Evolutionary conservation across 2,113 vertebrate species (phyloP).

Genomic region (Aleadryas rufinucha): DNA sequence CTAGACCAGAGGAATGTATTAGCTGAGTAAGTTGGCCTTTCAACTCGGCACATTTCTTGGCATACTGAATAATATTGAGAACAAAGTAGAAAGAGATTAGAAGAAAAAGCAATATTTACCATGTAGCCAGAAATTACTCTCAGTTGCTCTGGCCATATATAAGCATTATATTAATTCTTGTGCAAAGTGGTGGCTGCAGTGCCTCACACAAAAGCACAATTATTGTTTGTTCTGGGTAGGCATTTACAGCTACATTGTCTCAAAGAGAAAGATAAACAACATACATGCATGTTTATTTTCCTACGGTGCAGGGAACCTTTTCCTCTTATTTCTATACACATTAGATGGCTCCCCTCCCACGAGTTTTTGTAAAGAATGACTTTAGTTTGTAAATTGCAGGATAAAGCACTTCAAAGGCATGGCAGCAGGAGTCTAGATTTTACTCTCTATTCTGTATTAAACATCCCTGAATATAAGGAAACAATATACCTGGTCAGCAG

Average conservation of each 20-base stretch:
- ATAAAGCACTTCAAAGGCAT: not conserved
- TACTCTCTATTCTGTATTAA: not conserved
- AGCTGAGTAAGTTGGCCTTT: not conserved
- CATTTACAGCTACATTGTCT: not conserved
- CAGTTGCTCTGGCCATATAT: not conserved
- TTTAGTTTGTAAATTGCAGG: not conserved
- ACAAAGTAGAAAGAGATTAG: not conserved
- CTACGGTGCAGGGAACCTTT: not conserved
- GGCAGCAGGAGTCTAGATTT: not conserved
- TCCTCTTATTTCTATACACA: not conserved
- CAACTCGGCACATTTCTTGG: not conserved
- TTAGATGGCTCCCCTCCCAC: not conserved
- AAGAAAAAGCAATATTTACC: not conserved
- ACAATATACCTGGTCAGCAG: not conserved
- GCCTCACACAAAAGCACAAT: not conserved
- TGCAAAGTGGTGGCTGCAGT: not conserved
- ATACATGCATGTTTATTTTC: not conserved
- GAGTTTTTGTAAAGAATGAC: not conserved
- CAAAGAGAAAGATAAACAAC: not conserved
- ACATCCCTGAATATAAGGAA: not conserved
- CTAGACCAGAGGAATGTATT: not conserved
- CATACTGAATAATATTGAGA: not conserved
- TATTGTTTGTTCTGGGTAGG: not conserved
- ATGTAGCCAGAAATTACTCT: not conserved
- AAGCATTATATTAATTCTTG: not conserved